Base-by-base conservation (phyloP, 2,888 invertebrate genomes). In the Epicampocera succincta region DNA sequence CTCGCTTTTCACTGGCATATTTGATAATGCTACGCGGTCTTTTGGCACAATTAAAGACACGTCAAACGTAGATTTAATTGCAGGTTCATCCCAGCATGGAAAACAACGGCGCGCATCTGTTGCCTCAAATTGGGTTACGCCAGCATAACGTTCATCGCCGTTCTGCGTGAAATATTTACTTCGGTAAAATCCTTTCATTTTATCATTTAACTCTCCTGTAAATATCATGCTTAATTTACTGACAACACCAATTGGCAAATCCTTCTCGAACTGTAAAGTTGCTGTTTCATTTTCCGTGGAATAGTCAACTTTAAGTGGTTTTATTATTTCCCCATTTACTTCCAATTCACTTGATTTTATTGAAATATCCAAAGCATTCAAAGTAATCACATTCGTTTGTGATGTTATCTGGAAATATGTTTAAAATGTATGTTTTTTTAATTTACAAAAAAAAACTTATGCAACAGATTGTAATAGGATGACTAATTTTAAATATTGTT, bases 11-110 rank as follows among this genome's bases (percentile, higher is more conserved):
- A 94, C 93, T 1, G 94, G 94, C 98, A 98, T 99, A 91, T 99
- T 99, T 25, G 98, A 98, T 68, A 99, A 93, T 38, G 97, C 98
- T 6, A 96, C 95, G 84, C 95, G 93, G 88, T 95, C 94, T 77
- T 94, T 93, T 29, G 97, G 96, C 69, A 97, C 96, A 79, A 94
- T 93, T 15, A 99, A 91, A 0, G 95, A 94, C 83, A 99, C 95
- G 89, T 98, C 96, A 91, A 99, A 99, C 1, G 96, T 97, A 1
- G 99, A 96, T 91, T 99, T 99, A 82, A 96, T 94, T 12, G 97
- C 96, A 9, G 99, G 99, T 91, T 99, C 99, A 91, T 99, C 99
- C 97, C 98, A 99, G 91, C 98, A 99, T 3, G 99, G 99, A 88
- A 99, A 99, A 88, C 98, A 97, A 85, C 96, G 93, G 73, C 99